Conservation (phyloP, 1,140 invertebrate species). For the Conopomorpha cramerella region DNA sequence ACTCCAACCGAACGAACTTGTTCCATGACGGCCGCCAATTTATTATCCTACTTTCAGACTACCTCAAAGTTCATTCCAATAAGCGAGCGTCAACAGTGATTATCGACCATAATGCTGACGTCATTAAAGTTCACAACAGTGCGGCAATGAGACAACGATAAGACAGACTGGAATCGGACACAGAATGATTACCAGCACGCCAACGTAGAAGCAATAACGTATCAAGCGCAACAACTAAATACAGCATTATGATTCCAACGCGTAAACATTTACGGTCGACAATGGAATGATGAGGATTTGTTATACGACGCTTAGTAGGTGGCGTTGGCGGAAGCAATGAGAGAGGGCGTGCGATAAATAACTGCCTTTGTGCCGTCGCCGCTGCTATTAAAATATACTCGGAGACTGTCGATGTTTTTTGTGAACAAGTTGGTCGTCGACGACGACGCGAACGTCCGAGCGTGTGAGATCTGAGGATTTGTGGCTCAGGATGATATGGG, state of each 20-base stretch:
- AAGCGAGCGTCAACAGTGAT: conserved; percentile 1
- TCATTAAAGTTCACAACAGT: conserved; percentile 15
- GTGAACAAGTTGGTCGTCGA: conserved; percentile 16
- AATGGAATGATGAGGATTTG: conserved; percentile 22
- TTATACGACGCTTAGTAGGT: conserved; percentile 33
- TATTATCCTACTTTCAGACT: conserved; percentile 47
- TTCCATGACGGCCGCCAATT: conserved; percentile 39
- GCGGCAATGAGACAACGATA: conserved; percentile 18
- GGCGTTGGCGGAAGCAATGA: conserved; percentile 38
- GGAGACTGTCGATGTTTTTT: conserved; percentile 46
- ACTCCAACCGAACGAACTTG: conserved; percentile 41
- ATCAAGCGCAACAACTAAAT: too few relatives aligned
- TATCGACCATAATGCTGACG: conserved; percentile 7
- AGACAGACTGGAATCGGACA: conserved; percentile 43
- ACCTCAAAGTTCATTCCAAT: conserved; percentile 31
- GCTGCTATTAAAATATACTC: conserved; percentile 54
- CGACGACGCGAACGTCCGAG: conserved; percentile 13
- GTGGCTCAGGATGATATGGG: too few relatives aligned
- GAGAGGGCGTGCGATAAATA: conserved; percentile 59
- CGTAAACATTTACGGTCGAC: conserved; percentile 11
- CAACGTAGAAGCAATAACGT: conserved; percentile 27
- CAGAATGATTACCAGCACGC: conserved; percentile 54
- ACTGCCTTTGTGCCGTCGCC: conserved; percentile 54
- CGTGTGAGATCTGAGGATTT: conserved; percentile 13
- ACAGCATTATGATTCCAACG: conserved; percentile 9